A percentile compares a stretch with the other conserved stretches of the same genome.
These are phyloP conservation scores for Poeciliopsis occidentalis DNA, from an alignment of 2,113 vertebrate genomes.

Conservation along the genomic window DNA sequence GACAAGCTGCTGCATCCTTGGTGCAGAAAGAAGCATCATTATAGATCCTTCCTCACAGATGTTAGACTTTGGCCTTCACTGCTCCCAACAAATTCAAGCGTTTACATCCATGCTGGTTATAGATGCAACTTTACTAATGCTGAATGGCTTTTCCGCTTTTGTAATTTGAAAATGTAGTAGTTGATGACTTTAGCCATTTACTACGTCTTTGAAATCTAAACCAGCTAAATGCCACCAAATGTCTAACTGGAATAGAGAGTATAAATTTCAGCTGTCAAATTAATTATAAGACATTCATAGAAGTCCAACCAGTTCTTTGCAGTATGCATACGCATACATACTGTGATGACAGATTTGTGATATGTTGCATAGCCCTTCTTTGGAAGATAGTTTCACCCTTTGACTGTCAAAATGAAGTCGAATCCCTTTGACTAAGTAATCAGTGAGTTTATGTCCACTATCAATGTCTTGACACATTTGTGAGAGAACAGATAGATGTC, in stretches of 20 bases:
- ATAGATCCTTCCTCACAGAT: no score
- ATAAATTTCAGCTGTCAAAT: neutral
- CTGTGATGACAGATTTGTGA: neutral
- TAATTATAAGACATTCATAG: neutral
- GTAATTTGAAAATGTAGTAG: neutral
- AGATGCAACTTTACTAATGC: no score
- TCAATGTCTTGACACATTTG: conserved; percentile 1
- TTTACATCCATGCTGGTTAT: neutral
- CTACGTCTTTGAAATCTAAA: neutral
- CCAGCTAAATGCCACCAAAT: neutral
- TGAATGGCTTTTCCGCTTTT: no score
- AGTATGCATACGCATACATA: neutral
- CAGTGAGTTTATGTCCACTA: conserved; percentile 11
- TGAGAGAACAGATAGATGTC: neutral
- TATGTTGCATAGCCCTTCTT: neutral
- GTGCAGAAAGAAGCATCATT: no score
- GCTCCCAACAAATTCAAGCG: neutral
- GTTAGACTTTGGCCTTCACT: no score
- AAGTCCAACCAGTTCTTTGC: neutral
- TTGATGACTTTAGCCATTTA: neutral
- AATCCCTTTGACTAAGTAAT: neutral
- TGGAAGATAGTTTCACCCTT: neutral
- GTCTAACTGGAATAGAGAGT: neutral
- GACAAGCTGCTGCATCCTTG: no score
- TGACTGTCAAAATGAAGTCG: neutral